A percentile compares a stretch with the other conserved stretches of the same genome.
Evolutionary conservation across 2,797 vertebrate species (phyloP).

Genomic region (Darevskia nairensis): DNA sequence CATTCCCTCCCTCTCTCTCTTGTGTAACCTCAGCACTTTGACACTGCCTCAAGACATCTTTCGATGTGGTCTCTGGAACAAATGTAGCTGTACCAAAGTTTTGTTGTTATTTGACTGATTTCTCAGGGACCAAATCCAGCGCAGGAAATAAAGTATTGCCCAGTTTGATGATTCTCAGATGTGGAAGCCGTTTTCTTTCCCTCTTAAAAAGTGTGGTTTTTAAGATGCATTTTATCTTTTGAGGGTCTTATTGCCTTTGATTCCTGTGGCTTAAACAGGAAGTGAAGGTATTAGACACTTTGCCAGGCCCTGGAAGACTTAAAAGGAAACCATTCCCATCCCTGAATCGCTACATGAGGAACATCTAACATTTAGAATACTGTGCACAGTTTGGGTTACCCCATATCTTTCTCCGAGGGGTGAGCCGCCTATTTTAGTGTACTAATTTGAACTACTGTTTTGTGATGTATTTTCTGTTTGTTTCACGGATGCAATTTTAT

Average conservation of each 20-base stretch:
- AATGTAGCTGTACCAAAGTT: conserved; percentile 53
- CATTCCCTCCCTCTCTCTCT: conserved; percentile 30
- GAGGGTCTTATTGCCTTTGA: conserved; percentile 49
- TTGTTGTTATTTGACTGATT: conserved; percentile 74
- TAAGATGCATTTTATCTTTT: conserved; percentile 54
- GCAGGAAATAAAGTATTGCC: conserved; percentile 72
- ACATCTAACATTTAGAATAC: not conserved
- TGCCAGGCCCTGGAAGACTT: not conserved
- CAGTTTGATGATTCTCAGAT: conserved; percentile 67
- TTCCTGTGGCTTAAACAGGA: not conserved
- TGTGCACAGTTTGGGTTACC: not conserved
- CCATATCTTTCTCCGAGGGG: too few species aligned
- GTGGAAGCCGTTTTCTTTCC: conserved; percentile 48
- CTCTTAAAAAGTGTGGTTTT: conserved; percentile 56
- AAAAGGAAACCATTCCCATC: not conserved
- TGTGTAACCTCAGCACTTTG: conserved; percentile 68
- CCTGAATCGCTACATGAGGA: not conserved
- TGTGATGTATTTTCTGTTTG: too few species aligned
- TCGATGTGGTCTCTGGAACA: conserved; percentile 60
- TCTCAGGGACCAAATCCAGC: conserved; percentile 68
- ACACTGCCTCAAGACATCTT: conserved; percentile 67
- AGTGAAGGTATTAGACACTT: conserved; percentile 1
- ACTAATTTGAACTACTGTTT: too few species aligned
- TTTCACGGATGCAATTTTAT: too few species aligned
- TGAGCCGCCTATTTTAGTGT: too few species aligned